Evolutionary conservation across 2,113 vertebrate species (phyloP).

Genomic region (Camelus dromedarius): DNA sequence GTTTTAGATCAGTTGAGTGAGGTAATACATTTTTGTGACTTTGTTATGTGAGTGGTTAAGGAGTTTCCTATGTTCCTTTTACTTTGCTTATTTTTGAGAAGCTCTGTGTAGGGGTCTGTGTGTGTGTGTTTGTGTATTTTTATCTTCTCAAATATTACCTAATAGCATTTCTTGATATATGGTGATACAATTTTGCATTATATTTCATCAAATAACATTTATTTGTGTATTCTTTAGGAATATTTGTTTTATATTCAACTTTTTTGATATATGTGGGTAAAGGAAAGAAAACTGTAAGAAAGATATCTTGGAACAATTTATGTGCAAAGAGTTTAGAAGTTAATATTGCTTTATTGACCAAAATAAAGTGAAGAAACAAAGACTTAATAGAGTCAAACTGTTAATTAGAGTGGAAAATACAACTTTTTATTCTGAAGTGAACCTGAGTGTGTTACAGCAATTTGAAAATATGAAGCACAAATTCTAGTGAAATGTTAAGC

Average conservation of each 20-base stretch:
- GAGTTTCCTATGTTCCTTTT: neutral
- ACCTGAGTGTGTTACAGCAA: neutral
- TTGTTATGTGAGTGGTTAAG: neutral
- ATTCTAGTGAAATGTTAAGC: neutral
- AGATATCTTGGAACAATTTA: neutral
- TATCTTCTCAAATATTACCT: slow-evolving; percentile 14
- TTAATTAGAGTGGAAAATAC: neutral
- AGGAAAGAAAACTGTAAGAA: neutral
- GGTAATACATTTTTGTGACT: neutral
- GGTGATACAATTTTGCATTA: neutral
- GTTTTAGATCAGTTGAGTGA: neutral
- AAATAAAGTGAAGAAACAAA: neutral
- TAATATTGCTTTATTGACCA: neutral
- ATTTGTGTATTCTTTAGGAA: neutral
- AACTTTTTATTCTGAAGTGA: slow-evolving; percentile 38
- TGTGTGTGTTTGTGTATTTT: neutral
- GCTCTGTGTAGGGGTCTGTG: neutral
- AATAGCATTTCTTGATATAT: neutral
- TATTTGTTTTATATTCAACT: neutral
- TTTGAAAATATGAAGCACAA: slow-evolving; percentile 31
- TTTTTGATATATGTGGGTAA: neutral
- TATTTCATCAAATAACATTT: neutral
- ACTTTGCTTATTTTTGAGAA: neutral
- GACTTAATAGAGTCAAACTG: neutral
- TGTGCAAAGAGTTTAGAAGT: neutral